These are phyloP conservation scores for Cetonia aurata DNA, from an alignment of 2,888 invertebrate species.

Conservation along the genomic window DNA sequence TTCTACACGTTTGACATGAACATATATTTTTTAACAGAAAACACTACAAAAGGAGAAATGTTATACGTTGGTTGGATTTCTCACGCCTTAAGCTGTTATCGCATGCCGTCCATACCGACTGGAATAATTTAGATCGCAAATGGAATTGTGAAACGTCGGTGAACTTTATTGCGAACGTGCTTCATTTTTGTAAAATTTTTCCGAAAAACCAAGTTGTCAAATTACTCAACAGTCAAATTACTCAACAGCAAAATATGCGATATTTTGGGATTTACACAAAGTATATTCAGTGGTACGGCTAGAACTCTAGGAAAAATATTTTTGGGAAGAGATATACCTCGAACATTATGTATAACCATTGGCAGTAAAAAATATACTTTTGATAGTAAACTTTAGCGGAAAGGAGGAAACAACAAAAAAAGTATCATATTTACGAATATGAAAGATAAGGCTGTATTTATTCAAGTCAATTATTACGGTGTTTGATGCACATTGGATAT, in stretches of 20 bases:
- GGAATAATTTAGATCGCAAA: conserved; percentile 39
- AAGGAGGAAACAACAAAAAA: too few species aligned
- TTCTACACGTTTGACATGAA: conserved; percentile 3
- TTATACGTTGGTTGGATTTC: conserved; percentile 31
- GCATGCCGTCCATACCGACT: conserved; percentile 14
- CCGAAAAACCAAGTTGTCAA: conserved; percentile 27
- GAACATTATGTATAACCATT: too few species aligned
- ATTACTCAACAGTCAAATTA: background rate
- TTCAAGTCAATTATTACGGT: too few species aligned
- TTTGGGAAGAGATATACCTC: too few species aligned
- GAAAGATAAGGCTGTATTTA: too few species aligned
- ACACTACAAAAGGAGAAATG: conserved; percentile 34
- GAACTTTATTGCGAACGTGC: conserved; percentile 36
- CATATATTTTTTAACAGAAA: conserved; percentile 22
- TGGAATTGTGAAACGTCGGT: conserved; percentile 31
- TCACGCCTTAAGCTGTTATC: conserved; percentile 21
- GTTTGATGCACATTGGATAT: too few species aligned
- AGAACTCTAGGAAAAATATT: too few species aligned
- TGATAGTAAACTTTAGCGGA: too few species aligned
- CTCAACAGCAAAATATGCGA: background rate
- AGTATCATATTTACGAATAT: too few species aligned
- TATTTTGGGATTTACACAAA: too few species aligned
- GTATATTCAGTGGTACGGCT: too few species aligned
- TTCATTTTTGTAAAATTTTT: conserved; percentile 24
- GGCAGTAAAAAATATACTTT: too few species aligned